Conservation (phyloP, 2,888 invertebrate genomes). For the Congeria kusceri region DNA sequence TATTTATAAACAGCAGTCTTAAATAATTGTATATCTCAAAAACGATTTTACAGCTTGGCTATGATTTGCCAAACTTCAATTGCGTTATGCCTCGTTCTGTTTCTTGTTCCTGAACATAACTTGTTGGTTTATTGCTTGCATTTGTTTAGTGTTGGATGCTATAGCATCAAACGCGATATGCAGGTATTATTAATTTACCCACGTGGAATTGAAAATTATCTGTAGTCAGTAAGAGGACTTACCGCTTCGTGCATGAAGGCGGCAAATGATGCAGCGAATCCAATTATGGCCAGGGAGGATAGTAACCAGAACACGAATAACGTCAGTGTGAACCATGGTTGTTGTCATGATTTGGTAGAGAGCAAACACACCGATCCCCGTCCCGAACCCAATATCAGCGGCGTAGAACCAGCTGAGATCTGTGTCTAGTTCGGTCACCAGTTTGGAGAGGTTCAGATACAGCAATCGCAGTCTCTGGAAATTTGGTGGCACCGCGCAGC, state of each 20-base stretch:
- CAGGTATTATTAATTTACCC: too few species aligned
- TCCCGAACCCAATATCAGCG: constrained; percentile 7
- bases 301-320: constrained; percentile 28
- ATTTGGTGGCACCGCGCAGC: neutral
- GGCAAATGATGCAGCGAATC: constrained; percentile 7
- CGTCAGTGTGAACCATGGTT: neutral
- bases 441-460: constrained; percentile 40
- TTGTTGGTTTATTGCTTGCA: too few species aligned
- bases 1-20: too few species aligned
- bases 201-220: too few species aligned
- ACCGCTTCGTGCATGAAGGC: constrained; percentile 22
- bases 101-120: too few species aligned
- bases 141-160: too few species aligned
- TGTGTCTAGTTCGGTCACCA: constrained; percentile 29
- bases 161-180: too few species aligned
- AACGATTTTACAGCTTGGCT: too few species aligned
- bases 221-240: too few species aligned
- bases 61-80: too few species aligned
- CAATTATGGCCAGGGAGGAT: neutral
- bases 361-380: constrained; percentile 13
- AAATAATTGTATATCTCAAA: too few species aligned
- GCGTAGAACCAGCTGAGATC: constrained; percentile 38
- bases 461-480: constrained; percentile 27
- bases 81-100: too few species aligned
- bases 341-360: constrained; percentile 25